Evolutionary conservation across 1,140 invertebrate genomes (phyloP).

Genomic region (Caenorhabditis latens): DNA sequence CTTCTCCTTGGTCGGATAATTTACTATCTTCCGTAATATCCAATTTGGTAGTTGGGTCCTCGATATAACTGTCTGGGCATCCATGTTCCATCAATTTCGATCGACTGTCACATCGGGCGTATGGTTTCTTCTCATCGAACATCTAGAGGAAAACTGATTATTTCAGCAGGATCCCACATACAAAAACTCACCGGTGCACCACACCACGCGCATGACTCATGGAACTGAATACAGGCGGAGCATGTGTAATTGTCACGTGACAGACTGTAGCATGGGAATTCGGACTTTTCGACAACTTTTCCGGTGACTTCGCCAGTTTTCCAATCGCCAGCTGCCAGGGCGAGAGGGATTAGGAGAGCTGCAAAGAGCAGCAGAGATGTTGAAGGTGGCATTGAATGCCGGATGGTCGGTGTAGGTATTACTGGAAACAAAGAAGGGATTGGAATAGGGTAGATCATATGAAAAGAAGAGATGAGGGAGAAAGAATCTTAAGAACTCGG

Average conservation of each 20-base stretch:
- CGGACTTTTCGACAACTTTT: conserved; percentile 70
- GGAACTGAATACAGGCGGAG: conserved; percentile 74
- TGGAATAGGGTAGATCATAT: neutral
- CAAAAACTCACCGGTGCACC: conserved; percentile 68
- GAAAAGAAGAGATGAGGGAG: neutral
- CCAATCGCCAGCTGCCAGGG: conserved; percentile 40
- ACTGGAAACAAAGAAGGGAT: neutral
- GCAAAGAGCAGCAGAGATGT: neutral
- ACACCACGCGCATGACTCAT: conserved; percentile 78
- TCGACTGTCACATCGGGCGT: conserved; percentile 72
- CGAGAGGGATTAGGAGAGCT: neutral
- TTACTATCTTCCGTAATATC: conserved; percentile 61
- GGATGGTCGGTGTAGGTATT: neutral
- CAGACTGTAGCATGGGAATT: conserved; percentile 77
- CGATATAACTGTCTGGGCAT: conserved; percentile 73
- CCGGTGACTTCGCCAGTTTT: conserved; percentile 43
- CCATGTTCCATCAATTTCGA: conserved; percentile 74
- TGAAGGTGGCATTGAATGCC: conserved; percentile 39
- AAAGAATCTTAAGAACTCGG: neutral
- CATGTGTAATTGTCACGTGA: conserved; percentile 76
- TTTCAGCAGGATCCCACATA: neutral
- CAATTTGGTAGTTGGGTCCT: conserved; percentile 73
- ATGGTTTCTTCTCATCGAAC: conserved; percentile 77
- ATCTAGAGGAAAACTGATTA: conserved; percentile 61
- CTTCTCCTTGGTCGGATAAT: conserved; percentile 69